Conservation (phyloP, 2,888 invertebrate species). For the Andrena flavipes region DNA sequence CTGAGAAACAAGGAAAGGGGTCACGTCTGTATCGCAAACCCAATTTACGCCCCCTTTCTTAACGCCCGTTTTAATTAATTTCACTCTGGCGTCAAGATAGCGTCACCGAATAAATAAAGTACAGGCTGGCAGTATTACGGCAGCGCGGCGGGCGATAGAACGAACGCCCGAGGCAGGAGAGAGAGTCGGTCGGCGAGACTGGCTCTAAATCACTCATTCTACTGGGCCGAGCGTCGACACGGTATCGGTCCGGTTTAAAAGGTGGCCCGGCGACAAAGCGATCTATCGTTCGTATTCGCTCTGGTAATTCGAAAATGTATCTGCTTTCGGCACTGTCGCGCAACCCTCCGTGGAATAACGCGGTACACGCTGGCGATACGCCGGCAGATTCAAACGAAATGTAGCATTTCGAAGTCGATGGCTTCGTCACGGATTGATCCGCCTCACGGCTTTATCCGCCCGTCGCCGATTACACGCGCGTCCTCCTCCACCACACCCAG, state of each 20-base stretch:
- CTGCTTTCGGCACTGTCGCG: not conserved
- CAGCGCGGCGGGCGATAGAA: not conserved
- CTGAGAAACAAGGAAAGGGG: not conserved
- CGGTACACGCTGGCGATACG: slow-evolving; percentile 20
- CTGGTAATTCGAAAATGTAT: slow-evolving; percentile 29
- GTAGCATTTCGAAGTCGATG: slow-evolving; percentile 66
- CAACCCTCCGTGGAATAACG: slow-evolving; percentile 25
- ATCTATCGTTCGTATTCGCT: slow-evolving; percentile 33
- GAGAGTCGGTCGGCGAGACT: not conserved
- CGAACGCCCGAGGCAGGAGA: not conserved
- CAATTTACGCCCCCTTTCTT: not conserved
- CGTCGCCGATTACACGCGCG: slow-evolving; percentile 48
- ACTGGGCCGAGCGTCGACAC: slow-evolving; percentile 15
- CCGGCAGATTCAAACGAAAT: slow-evolving; percentile 65
- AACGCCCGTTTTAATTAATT: not conserved
- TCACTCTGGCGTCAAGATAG: slow-evolving; percentile 12
- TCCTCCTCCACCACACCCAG: not conserved
- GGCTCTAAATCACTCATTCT: slow-evolving; percentile 19
- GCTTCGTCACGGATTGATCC: slow-evolving; percentile 66
- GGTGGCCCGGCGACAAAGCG: slow-evolving; percentile 14
- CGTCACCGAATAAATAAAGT: slow-evolving; percentile 1
- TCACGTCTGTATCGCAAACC: not conserved
- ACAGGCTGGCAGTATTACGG: not conserved
- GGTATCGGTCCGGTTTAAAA: slow-evolving; percentile 18
- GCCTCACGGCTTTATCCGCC: slow-evolving; percentile 60